Percentiles rank a stretch among this genome's conserved stretches.
These are phyloP conservation scores for Chrysogorgia sp. DNA, from an alignment of 92 coral and sea anemone species.

Conservation along the genomic window DNA sequence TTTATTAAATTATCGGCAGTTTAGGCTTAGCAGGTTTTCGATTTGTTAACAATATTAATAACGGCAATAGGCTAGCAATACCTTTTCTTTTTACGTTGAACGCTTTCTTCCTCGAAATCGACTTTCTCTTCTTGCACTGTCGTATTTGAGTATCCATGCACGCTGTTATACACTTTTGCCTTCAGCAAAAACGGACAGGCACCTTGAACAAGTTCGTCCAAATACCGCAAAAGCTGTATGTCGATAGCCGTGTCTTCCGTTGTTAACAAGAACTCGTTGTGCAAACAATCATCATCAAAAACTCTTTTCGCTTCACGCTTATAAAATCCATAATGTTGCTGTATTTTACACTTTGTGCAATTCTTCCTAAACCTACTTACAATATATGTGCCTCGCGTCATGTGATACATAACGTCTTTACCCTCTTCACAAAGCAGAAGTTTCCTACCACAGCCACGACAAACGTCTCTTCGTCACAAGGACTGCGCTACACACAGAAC, in stretches of 20 bases:
- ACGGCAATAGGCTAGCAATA: no score
- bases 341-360: conserved; percentile 43
- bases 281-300: neutral
- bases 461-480: neutral
- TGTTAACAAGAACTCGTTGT: conserved; percentile 3
- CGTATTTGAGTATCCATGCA: conserved; percentile 38
- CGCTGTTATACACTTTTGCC: conserved; percentile 37
- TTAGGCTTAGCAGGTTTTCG: no score
- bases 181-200: conserved; percentile 38
- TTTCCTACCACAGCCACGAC: neutral
- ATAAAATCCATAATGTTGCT: conserved; percentile 47
- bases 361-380: conserved; percentile 29
- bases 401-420: conserved; percentile 2
- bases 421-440: neutral
- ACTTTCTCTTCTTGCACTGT: no score
- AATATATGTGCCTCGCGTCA: conserved; percentile 8
- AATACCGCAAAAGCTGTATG: conserved; percentile 24
- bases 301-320: neutral
- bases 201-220: conserved; percentile 26
- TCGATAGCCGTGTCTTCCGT: conserved; percentile 57
- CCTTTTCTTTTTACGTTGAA: no score
- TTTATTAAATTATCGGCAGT: no score
- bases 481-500: neutral
- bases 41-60: no score
- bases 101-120: conserved; percentile 12